phyloP scores from a whole-genome alignment of 2,113 vertebrate species.

The Sturnus vulgaris region DNA sequence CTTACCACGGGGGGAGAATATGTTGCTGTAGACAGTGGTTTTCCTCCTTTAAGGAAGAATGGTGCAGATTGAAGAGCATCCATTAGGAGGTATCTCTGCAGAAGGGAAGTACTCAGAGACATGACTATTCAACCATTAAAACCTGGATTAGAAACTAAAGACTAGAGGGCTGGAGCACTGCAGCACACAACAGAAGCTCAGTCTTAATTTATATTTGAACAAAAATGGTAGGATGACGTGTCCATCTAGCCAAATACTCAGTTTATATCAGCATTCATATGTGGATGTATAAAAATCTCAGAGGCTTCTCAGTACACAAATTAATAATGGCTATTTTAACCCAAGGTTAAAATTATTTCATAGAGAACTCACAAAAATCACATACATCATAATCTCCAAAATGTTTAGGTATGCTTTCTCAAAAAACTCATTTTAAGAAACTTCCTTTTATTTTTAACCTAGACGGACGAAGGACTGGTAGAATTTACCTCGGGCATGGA shows the following conservation, averaged over 20 bases:
- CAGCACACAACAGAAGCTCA: neutral
- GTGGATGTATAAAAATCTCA: neutral
- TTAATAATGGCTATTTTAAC: neutral
- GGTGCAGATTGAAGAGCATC: constrained; percentile 55
- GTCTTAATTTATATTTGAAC: neutral
- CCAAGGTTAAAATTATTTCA: neutral
- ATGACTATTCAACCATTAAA: constrained; percentile 31
- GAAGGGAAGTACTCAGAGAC: constrained; percentile 59
- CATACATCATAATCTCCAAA: neutral
- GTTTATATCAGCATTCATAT: neutral
- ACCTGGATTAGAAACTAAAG: neutral
- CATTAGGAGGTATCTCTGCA: constrained; percentile 53
- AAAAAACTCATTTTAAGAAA: neutral
- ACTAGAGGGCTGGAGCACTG: neutral
- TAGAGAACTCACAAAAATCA: neutral
- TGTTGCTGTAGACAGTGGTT: constrained; percentile 19
- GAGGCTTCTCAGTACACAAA: neutral
- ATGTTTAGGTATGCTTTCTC: fast-evolving
- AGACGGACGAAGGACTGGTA: neutral
- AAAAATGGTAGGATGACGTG: neutral
- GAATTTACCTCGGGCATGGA: constrained; percentile 66
- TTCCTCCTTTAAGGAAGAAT: constrained; percentile 72
- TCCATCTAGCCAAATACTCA: neutral
- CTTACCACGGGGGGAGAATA: constrained; percentile 51
- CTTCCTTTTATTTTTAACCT: neutral